Percentiles rank a stretch among this genome's conserved stretches.
Conservation (phyloP, 2,888 invertebrate species). For the Tricholauxania praeusta region DNA sequence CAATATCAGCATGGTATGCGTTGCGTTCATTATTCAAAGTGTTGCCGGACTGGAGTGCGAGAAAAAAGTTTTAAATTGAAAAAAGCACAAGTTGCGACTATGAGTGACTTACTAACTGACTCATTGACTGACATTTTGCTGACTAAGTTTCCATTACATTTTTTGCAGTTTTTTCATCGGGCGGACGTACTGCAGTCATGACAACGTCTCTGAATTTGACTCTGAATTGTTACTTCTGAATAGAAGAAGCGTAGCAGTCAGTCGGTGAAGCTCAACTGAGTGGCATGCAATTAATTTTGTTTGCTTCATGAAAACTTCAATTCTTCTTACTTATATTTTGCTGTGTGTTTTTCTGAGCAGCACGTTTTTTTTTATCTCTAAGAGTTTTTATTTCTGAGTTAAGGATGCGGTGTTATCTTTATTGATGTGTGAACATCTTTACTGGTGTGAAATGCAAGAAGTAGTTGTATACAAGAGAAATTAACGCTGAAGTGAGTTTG, state of each 20-base stretch:
- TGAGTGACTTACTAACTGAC: constrained; percentile 13
- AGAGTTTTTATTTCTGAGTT: no score
- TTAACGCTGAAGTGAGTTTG: no score
- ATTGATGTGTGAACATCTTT: no score
- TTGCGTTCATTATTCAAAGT: background rate
- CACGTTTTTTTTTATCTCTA: no score
- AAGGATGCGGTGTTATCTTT: no score
- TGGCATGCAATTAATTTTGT: constrained; percentile 29
- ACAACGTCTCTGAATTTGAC: background rate
- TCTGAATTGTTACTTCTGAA: no score
- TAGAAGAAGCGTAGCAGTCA: no score
- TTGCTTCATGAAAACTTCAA: background rate
- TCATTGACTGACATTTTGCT: background rate
- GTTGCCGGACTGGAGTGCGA: background rate
- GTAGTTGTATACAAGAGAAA: no score
- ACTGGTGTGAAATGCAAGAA: no score
- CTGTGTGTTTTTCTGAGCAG: no score
- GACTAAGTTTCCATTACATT: background rate
- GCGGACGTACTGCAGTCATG: background rate
- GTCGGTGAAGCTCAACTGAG: background rate
- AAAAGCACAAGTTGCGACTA: background rate
- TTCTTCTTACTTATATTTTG: no score
- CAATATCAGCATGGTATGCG: background rate
- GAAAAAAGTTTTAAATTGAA: background rate
- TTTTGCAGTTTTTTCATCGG: background rate